A percentile compares a stretch with the other conserved stretches of the same genome.
These are phyloP conservation scores for Mus pahari DNA, from an alignment of 2,113 vertebrate genomes.

Conservation along the genomic window DNA sequence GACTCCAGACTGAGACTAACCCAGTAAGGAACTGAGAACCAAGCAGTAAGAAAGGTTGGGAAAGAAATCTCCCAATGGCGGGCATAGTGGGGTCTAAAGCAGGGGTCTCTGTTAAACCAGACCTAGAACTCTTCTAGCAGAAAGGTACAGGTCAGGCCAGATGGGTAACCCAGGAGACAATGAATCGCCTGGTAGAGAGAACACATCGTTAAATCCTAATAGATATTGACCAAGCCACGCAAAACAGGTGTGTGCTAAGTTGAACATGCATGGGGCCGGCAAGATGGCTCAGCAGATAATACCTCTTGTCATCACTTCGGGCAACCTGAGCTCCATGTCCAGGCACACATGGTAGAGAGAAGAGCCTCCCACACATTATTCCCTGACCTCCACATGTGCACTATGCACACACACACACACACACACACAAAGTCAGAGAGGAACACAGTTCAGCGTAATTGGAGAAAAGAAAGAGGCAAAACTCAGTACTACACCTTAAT, in stretches of 20 bases:
- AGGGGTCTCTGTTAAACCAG: not conserved
- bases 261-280: not conserved
- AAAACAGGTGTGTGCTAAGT: not conserved
- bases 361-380: not conserved
- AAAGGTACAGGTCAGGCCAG: not conserved
- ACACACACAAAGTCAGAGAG: too few species aligned
- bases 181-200: not conserved
- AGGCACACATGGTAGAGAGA: not conserved
- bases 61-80: not conserved
- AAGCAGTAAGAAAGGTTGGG: not conserved
- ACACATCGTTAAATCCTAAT: not conserved
- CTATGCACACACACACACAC: not conserved
- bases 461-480: not conserved
- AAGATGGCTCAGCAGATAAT: not conserved
- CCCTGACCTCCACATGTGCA: not conserved
- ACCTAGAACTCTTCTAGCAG: not conserved
- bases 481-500: not conserved
- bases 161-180: not conserved
- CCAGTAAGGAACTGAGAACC: not conserved
- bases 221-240: not conserved
- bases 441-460: not conserved
- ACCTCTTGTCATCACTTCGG: not conserved
- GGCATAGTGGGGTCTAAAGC: not conserved
- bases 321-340: not conserved
- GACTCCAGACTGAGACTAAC: not conserved